Base-by-base conservation (phyloP, 1,140 invertebrate genomes). In the Frieseomelitta varia region DNA sequence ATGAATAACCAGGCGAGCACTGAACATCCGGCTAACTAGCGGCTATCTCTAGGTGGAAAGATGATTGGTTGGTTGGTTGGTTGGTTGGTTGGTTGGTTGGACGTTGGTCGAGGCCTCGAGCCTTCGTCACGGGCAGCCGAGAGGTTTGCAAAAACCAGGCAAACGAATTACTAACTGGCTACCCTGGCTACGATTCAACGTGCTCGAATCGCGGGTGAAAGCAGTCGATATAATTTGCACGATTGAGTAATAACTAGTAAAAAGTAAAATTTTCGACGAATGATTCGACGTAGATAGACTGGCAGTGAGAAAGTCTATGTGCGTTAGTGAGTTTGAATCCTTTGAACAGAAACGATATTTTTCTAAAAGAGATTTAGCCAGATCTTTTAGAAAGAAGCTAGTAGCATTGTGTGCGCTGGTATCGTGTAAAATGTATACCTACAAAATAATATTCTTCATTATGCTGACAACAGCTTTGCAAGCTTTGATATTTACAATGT, bases 1-100 rank as follows among this genome's bases (percentile, higher is more conserved):
- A 92, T 92, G 91, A 92, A 92, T 92, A 91, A 91, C 84, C 81
- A 88, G 90, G 76, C 85, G 85, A 89, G 85, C 84, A 47, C 68
- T 51, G 71, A 81, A 78, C 81, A 74, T 78, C 53, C 75, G 39
- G 51, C 77, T 56, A n/a, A 65, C 55, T 68, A 76, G 73, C 71
- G 30, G 71, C 11, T 51, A 72, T 27, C 30, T 68, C 24, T 1
- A 24, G 24, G 51, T 24, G 51, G 21, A 17, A 51, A 72, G 51
- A 85, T 72, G 80, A 67, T 74, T 65, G 74, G 55, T 39, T 2
- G 65, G 39, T 30, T 19, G 30, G 63, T 39, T 72, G 80, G 56
- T n/a, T n/a, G n/a, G n/a, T n/a, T n/a, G n/a, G n/a, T 74, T 65
- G 74, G 55, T 39, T 2, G 65, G 39, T 30, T 19, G 30, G 63